phyloP scores from a whole-genome alignment of 1,140 invertebrate genomes.

The Eumaeus atala region DNA sequence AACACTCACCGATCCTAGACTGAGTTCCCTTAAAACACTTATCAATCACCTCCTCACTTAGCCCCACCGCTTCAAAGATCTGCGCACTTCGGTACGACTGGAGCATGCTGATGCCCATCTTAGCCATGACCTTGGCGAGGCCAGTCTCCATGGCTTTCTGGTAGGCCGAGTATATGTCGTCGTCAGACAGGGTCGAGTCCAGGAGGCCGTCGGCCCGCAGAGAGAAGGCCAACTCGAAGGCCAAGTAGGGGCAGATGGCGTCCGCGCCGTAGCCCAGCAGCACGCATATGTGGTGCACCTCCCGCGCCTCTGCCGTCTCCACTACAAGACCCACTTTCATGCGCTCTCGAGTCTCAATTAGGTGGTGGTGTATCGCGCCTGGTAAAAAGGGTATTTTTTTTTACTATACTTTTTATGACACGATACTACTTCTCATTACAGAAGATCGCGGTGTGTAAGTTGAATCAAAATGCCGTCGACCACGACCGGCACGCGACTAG shows the following conservation, averaged over 20 bases:
- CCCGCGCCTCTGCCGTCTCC: conserved; percentile 95
- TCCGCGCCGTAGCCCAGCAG: conserved; percentile 97
- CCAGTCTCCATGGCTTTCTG: conserved; percentile 83
- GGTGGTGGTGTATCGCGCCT: conserved; percentile 94
- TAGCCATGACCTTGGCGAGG: conserved; percentile 96
- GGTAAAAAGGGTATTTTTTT: background rate
- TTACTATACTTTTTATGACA: no score
- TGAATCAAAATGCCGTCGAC: no score
- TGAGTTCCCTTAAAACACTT: conserved; percentile 96
- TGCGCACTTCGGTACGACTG: conserved; percentile 99
- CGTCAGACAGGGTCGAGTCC: conserved; percentile 83
- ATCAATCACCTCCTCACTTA: conserved; percentile 93
- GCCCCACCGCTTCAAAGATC: conserved; percentile 98
- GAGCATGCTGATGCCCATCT: conserved; percentile 99
- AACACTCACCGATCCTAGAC: conserved; percentile 82
- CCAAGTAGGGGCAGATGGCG: conserved; percentile 97
- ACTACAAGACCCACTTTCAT: conserved; percentile 97
- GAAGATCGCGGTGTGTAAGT: no score
- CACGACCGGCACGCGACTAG: no score
- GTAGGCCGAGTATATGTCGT: conserved; percentile 87
- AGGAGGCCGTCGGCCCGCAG: conserved; percentile 89
- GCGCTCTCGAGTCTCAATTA: conserved; percentile 95
- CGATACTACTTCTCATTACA: no score
- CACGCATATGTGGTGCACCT: conserved; percentile 98
- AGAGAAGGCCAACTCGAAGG: conserved; percentile 92